phyloP scores from a whole-genome alignment of 2,113 vertebrate genomes.

The Dasyprocta punctata region DNA sequence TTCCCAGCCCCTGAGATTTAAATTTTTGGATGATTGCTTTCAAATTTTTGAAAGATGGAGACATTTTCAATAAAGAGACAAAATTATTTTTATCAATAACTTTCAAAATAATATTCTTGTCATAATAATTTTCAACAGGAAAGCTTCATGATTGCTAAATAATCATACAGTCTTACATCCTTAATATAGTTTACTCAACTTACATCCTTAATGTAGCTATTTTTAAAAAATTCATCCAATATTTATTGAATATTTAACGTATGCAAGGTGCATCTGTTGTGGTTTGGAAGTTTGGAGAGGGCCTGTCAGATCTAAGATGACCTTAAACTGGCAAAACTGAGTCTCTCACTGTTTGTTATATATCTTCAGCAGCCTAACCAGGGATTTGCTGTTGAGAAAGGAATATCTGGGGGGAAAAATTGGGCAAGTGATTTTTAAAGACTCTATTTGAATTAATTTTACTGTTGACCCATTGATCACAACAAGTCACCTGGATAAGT shows the following conservation, averaged over 20 bases:
- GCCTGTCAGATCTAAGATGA: not conserved
- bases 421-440: not conserved
- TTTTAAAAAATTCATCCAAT: not conserved
- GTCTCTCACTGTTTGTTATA: not conserved
- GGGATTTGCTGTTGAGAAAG: not conserved
- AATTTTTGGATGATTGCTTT: not conserved
- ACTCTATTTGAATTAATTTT: not conserved
- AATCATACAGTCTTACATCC: not conserved
- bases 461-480: not conserved
- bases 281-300: not conserved
- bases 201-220: not conserved
- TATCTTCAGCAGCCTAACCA: not conserved
- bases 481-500: not conserved
- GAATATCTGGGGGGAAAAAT: not conserved
- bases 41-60: not conserved
- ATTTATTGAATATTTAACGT: not conserved
- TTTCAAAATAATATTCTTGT: not conserved
- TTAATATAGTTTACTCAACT: not conserved
- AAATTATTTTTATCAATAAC: not conserved
- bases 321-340: not conserved
- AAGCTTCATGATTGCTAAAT: not conserved
- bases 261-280: not conserved
- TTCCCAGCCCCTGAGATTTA: no score
- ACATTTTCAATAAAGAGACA: not conserved
- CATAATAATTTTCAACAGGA: not conserved